These are phyloP conservation scores for Paracentrotus lividus DNA, from an alignment of 53 echinoderm and acorn worm genomes.

Conservation along the genomic window DNA sequence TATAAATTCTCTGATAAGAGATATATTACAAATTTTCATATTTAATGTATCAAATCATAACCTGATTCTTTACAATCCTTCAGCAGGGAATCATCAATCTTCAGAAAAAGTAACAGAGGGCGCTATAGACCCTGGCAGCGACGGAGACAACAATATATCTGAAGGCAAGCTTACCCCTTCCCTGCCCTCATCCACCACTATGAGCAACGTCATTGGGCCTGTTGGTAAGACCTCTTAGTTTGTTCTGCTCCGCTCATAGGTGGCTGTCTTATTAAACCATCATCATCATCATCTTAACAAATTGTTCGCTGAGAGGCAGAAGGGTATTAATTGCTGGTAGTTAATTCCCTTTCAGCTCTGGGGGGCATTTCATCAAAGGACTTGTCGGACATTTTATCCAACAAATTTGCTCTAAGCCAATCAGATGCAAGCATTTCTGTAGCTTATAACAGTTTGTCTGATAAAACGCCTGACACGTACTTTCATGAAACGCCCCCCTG, in stretches of 20 bases:
- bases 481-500: too few relatives aligned
- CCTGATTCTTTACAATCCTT: neutral
- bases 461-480: too few relatives aligned
- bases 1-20: neutral
- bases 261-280: neutral
- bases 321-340: too few relatives aligned
- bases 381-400: too few relatives aligned
- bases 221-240: constrained; percentile 66
- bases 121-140: neutral
- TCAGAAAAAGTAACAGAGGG: neutral
- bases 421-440: too few relatives aligned
- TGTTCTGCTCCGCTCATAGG: constrained; percentile 38
- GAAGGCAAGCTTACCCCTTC: constrained; percentile 67
- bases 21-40: neutral
- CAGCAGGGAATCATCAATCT: neutral
- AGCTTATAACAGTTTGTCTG: too few relatives aligned
- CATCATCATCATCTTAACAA: constrained; percentile 10
- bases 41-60: neutral
- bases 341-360: too few relatives aligned
- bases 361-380: too few relatives aligned
- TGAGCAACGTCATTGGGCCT: constrained; percentile 57
- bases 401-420: too few relatives aligned
- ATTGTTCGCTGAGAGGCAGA: too few relatives aligned
- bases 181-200: constrained; percentile 58
- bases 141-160: constrained; percentile 19